These are phyloP conservation scores for Thunnus maccoyii DNA, from an alignment of 2,113 vertebrate genomes.

Conservation along the genomic window DNA sequence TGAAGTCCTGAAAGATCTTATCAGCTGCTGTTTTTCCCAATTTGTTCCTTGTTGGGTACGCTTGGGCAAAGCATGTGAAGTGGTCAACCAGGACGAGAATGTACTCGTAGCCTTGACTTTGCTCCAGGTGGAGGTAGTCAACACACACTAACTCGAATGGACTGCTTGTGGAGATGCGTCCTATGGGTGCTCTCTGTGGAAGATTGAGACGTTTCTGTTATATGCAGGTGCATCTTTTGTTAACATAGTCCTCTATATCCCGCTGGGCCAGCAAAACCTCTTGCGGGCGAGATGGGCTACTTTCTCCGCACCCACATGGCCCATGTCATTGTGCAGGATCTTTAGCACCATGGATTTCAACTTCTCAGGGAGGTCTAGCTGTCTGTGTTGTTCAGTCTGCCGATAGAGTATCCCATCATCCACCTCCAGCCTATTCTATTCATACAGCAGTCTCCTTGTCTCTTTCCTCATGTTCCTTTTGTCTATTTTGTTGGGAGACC, in stretches of 20 bases:
- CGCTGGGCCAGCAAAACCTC: slow-evolving; percentile 2
- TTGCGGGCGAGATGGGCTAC: not conserved
- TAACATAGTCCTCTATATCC: slow-evolving; percentile 20
- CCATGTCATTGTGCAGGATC: not conserved
- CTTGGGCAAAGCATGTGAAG: slow-evolving; percentile 2
- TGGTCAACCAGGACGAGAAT: slow-evolving; percentile 11
- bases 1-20: not conserved
- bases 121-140: slow-evolving; percentile 15
- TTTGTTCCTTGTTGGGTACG: not conserved
- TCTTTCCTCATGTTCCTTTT: slow-evolving; percentile 22
- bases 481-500: slow-evolving; percentile 8
- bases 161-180: slow-evolving; percentile 26
- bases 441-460: too few species aligned
- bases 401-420: slow-evolving; percentile 13
- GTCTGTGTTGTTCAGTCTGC: not conserved
- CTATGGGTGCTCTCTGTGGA: slow-evolving; percentile 7
- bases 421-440: not conserved
- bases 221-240: not conserved
- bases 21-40: slow-evolving; percentile 7
- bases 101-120: slow-evolving; percentile 10
- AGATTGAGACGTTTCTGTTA: not conserved
- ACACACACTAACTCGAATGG: slow-evolving; percentile 24
- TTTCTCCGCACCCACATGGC: not conserved
- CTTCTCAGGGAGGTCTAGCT: not conserved
- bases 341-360: not conserved